Conservation (phyloP, 1,140 invertebrate species). For the Zaprionus vittiger region DNA sequence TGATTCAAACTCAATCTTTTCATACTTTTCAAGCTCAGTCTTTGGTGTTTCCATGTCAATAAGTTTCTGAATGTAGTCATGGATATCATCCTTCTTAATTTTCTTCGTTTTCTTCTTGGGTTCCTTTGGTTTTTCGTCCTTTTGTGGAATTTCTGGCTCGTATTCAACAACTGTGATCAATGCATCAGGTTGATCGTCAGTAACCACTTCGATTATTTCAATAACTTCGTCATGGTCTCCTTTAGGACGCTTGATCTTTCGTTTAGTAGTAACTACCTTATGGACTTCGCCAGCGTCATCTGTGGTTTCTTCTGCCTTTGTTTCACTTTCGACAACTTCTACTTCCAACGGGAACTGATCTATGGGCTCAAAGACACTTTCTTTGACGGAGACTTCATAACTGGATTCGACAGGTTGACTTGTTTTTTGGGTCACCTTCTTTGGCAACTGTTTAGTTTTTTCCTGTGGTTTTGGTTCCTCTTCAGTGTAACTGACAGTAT, state of each 20-base stretch:
- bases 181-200: constrained; percentile 81
- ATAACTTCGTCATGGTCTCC: constrained; percentile 79
- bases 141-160: constrained; percentile 53
- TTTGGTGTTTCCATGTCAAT: constrained; percentile 80
- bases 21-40: constrained; percentile 79
- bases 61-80: constrained; percentile 77
- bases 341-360: constrained; percentile 46
- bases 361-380: constrained; percentile 41
- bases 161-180: constrained; percentile 79
- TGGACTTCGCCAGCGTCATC: constrained; percentile 74
- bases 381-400: constrained; percentile 56
- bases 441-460: constrained; percentile 32
- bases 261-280: constrained; percentile 84
- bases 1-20: constrained; percentile 77
- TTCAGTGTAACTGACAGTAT: constrained; percentile 39
- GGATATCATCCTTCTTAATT: constrained; percentile 72
- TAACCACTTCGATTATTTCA: constrained; percentile 83
- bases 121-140: constrained; percentile 65
- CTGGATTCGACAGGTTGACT: constrained; percentile 22
- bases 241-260: constrained; percentile 80
- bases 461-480: constrained; percentile 19
- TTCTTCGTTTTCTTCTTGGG: constrained; percentile 72
- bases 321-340: constrained; percentile 71
- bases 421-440: constrained; percentile 22
- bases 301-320: constrained; percentile 67